Evolutionary conservation across 2,888 invertebrate species (phyloP).

Genomic region (Acronicta alni): DNA sequence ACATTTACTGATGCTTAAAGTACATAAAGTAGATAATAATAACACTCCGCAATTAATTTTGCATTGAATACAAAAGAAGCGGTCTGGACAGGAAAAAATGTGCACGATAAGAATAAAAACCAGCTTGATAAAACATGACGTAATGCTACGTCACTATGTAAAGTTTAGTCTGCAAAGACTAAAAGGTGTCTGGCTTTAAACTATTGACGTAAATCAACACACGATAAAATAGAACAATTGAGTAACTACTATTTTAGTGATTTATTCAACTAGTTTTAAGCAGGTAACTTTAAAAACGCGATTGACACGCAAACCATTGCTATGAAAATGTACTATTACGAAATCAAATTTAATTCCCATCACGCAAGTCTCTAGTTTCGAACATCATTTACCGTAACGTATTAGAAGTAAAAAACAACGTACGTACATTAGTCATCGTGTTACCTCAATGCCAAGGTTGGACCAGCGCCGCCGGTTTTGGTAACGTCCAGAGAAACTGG

Average conservation of each 20-base stretch:
- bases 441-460: conserved; percentile 85
- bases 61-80: conserved; percentile 30
- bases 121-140: conserved; percentile 29
- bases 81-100: conserved; percentile 24
- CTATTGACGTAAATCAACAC: conserved; percentile 16
- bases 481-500: conserved; percentile 73
- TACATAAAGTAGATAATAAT: conserved; percentile 6
- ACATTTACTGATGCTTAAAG: conserved; percentile 28
- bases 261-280: conserved; percentile 38
- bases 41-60: conserved; percentile 13
- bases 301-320: conserved; percentile 55
- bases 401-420: conserved; percentile 56
- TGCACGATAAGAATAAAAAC: conserved; percentile 25
- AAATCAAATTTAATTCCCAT: conserved; percentile 56
- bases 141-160: conserved; percentile 27
- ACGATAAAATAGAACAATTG: conserved; percentile 38
- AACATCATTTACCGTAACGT: conserved; percentile 60
- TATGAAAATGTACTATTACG: conserved; percentile 54
- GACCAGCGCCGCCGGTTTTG: conserved; percentile 64
- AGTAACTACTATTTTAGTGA: conserved; percentile 35
- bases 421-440: conserved; percentile 74
- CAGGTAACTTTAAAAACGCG: conserved; percentile 27
- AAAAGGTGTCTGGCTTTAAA: conserved; percentile 25
- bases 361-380: conserved; percentile 56
- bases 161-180: conserved; percentile 17